Evolutionary conservation across 2,113 vertebrate genomes (phyloP).

Genomic region (Ploceus nigricollis): DNA sequence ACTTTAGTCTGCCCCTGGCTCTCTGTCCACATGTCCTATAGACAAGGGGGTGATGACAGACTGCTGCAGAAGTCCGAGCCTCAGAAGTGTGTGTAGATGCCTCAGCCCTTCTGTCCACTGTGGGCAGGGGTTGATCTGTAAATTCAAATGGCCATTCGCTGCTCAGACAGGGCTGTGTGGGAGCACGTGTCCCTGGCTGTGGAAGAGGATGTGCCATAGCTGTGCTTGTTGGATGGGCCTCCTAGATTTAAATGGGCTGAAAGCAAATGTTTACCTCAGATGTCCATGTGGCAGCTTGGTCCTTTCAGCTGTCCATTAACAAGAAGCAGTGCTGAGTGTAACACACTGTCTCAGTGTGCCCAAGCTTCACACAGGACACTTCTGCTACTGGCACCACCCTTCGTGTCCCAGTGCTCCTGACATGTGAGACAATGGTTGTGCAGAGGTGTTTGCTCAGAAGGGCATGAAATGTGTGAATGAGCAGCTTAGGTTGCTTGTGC

Average conservation of each 20-base stretch:
- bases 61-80: background rate
- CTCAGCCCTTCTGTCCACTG: background rate
- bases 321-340: background rate
- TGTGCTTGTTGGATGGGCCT: background rate
- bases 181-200: background rate
- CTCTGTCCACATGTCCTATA: fast-evolving
- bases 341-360: background rate
- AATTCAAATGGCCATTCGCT: background rate
- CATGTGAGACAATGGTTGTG: fast-evolving
- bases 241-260: background rate
- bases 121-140: background rate
- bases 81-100: background rate
- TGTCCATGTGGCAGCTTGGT: background rate
- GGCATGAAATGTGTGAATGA: background rate
- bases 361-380: fast-evolving
- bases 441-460: background rate
- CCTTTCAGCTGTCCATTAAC: background rate
- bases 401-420: background rate
- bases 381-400: background rate
- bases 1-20: background rate
- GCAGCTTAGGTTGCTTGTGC: background rate
- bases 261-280: background rate
- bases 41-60: background rate
- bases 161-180: background rate
- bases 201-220: background rate